Base-by-base conservation (phyloP, 2,797 vertebrate genomes). In the Peromyscus eremicus region DNA sequence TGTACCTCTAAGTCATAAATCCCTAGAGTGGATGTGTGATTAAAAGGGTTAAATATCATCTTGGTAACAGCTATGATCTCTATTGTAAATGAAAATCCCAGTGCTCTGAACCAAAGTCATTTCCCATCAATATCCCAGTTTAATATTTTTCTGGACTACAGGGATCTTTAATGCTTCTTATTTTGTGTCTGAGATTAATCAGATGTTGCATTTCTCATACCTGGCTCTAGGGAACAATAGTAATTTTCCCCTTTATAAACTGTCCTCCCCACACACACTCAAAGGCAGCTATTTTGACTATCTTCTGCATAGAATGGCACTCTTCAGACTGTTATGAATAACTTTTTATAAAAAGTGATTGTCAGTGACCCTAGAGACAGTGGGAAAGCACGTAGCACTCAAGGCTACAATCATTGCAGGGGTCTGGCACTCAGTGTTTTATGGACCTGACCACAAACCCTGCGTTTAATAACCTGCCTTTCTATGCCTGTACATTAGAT, bases 171-270 rank as follows among this genome's bases (percentile, higher is more conserved):
- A 95, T 96, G 94, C 64, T 96, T 96, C 94, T 93, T 94, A 89
- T 94, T 97, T 94, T 68, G 5, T 87, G 89, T 96, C 43, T 95
- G 94, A 95, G 94, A 96, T 96, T 97, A 97, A 96, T 96, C 86
- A 95, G 95, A 92, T 94, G 89, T 94, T 97, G 68, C 57, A 93
- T 96, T 92, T 96, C 85, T 95, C 95, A 95, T 43, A 66, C 27
- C 4, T 23, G 80, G 66, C 96, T 97, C 89, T 68, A 82, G 95
- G 76, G 91, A 97, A 75, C 95, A 91, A 93, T 81, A 87, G 77
- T 94, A 71, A 97, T 96, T 97, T 97, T 96, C 94, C 76, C 93
- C 91, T 82, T 95, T 96, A 93, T 86, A 94, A 96, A 97, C 87
- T 86, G 88, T 95, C 89, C 89, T 66, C 37, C 87, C 70, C 43